These are phyloP conservation scores for Troides oblongomaculatus DNA, from an alignment of 2,888 invertebrate genomes.

Conservation along the genomic window DNA sequence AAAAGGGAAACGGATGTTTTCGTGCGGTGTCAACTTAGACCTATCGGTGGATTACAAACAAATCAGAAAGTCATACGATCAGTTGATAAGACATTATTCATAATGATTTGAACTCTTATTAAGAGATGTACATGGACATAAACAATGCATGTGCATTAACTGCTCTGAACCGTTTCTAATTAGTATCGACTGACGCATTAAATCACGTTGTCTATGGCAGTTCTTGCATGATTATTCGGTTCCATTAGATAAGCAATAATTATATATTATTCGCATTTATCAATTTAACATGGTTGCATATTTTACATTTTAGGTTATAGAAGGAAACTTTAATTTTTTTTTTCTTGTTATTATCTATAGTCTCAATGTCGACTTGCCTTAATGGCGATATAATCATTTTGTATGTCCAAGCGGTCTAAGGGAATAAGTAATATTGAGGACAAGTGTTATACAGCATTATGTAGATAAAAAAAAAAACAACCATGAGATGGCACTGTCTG, in stretches of 20 bases:
- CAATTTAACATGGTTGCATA: neutral
- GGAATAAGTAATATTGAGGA: too few species aligned
- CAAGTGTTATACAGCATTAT: too few species aligned
- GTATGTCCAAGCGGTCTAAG: too few species aligned
- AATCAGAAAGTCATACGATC: neutral
- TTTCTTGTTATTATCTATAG: too few species aligned
- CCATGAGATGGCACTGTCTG: too few species aligned
- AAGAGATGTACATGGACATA: neutral
- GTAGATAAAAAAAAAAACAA: too few species aligned
- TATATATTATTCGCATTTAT: neutral
- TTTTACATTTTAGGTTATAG: too few species aligned
- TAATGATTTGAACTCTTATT: neutral
- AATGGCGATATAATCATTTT: too few species aligned
- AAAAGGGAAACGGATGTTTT: too few species aligned
- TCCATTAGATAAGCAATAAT: conserved; percentile 10
- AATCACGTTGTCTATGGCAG: conserved; percentile 60
- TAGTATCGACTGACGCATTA: conserved; percentile 50
- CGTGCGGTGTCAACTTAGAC: too few species aligned
- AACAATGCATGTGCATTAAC: conserved; percentile 8
- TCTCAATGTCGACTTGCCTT: too few species aligned
- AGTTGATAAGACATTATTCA: neutral
- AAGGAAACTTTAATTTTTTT: too few species aligned
- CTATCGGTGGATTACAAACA: neutral
- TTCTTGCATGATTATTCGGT: conserved; percentile 52
- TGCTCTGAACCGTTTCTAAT: conserved; percentile 21